phyloP scores from a whole-genome alignment of 30 jellyfish, hydroid and myxozoan genomes.

The Cassiopea andromeda region DNA sequence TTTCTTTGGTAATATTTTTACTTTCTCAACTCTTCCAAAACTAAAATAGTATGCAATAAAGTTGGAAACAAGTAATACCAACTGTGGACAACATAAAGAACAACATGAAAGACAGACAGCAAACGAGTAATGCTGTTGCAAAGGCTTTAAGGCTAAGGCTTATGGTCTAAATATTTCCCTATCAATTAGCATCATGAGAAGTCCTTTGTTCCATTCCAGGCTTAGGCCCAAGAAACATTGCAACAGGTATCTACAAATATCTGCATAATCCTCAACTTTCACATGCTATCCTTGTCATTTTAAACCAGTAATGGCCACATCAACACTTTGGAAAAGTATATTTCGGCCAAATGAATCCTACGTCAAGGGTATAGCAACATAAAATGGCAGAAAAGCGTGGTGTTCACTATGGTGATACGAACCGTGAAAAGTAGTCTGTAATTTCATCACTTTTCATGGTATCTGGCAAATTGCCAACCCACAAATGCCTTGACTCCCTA shows the following conservation, averaged over 20 bases:
- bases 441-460: slow-evolving; percentile 90
- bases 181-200: no score
- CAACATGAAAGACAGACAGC: no score
- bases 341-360: no score
- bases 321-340: no score
- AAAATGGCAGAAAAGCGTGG: no score
- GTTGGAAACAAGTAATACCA: background rate
- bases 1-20: slow-evolving; percentile 90
- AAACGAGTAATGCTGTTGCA: no score
- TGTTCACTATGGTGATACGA: background rate
- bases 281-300: background rate
- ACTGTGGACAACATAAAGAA: no score
- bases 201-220: background rate
- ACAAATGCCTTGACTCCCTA: slow-evolving; percentile 96
- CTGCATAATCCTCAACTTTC: background rate
- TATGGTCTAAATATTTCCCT: no score
- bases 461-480: slow-evolving; percentile 99
- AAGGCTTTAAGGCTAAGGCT: no score
- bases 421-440: slow-evolving; percentile 94
- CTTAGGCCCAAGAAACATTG: background rate
- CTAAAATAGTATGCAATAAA: slow-evolving; percentile 33
- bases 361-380: no score
- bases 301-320: no score
- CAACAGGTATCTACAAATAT: slow-evolving; percentile 12
- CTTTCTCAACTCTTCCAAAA: slow-evolving; percentile 99